Conservation (phyloP, 2,113 vertebrate genomes). For the Cavia porcellus region DNA sequence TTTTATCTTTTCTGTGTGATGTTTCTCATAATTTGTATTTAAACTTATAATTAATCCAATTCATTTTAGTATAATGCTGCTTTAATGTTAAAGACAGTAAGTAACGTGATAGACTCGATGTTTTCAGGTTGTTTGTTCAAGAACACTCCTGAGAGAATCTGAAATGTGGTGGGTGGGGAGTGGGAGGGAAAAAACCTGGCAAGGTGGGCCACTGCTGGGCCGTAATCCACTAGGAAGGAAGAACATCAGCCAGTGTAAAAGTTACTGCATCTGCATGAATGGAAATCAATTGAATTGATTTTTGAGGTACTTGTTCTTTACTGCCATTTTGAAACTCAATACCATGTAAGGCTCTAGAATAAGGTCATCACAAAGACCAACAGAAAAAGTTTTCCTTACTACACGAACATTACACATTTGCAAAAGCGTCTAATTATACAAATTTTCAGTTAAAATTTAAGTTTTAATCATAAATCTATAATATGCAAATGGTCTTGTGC, state of each 20-base stretch:
- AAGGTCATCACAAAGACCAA: conserved; percentile 68
- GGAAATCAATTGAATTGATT: conserved; percentile 80
- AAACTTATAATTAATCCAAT: conserved; percentile 22
- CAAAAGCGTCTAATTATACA: conserved; percentile 35
- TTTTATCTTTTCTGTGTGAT: background rate
- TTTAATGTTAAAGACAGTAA: background rate
- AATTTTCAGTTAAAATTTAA: conserved; percentile 63
- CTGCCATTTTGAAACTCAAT: conserved; percentile 81
- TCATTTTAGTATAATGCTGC: background rate
- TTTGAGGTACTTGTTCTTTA: conserved; percentile 67
- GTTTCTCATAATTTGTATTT: conserved; percentile 26
- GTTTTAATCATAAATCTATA: conserved; percentile 66
- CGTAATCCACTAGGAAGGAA: conserved; percentile 58
- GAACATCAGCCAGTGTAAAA: conserved; percentile 62
- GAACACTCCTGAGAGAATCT: background rate
- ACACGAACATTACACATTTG: conserved; percentile 58
- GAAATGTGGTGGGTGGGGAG: background rate
- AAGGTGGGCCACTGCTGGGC: background rate
- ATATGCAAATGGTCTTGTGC: conserved; percentile 30
- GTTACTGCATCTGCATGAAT: conserved; percentile 57
- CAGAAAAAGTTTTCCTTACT: conserved; percentile 51
- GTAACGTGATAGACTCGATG: background rate
- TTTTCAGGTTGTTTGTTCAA: background rate
- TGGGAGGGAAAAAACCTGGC: background rate
- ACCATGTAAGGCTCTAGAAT: conserved; percentile 67